Evolutionary conservation across 2,797 vertebrate genomes (phyloP).

Genomic region (Gallinago solitaria): DNA sequence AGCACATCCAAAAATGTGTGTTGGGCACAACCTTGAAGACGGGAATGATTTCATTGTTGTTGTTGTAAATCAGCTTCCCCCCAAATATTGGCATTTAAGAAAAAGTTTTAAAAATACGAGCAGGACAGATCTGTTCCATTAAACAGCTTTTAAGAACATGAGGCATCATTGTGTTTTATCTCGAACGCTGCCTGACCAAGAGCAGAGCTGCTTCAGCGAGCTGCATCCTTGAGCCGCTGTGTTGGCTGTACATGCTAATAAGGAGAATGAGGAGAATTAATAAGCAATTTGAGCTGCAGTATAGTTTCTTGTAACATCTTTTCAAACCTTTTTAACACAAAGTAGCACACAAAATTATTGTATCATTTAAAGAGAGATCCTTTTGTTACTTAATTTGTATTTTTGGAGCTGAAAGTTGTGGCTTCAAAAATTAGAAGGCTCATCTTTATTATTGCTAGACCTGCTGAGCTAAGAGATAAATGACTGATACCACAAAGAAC

Average conservation of each 20-base stretch:
- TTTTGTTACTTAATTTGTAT: conserved; percentile 1
- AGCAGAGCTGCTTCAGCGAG: conserved; percentile 74
- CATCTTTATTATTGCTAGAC: neutral
- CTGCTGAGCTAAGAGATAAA: neutral
- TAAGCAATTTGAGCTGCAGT: conserved; percentile 49
- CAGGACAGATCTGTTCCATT: neutral
- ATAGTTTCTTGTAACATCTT: conserved; percentile 10
- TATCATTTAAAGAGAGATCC: neutral
- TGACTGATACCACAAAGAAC: neutral
- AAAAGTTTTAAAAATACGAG: neutral
- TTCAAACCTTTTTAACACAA: neutral
- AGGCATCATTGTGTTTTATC: conserved; percentile 55
- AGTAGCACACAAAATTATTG: neutral
- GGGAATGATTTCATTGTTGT: neutral
- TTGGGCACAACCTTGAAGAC: neutral
- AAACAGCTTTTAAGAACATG: neutral
- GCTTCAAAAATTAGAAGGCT: neutral
- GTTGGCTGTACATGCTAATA: conserved; percentile 77
- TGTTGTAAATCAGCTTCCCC: neutral
- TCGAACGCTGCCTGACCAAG: conserved; percentile 1
- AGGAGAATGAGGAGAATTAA: conserved; percentile 86
- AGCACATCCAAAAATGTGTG: neutral
- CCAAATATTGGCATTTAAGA: neutral
- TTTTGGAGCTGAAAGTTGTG: neutral
- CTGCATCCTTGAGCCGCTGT: conserved; percentile 81